Evolutionary conservation across 2,888 invertebrate genomes (phyloP).

Genomic region (Drosophila neutralis): DNA sequence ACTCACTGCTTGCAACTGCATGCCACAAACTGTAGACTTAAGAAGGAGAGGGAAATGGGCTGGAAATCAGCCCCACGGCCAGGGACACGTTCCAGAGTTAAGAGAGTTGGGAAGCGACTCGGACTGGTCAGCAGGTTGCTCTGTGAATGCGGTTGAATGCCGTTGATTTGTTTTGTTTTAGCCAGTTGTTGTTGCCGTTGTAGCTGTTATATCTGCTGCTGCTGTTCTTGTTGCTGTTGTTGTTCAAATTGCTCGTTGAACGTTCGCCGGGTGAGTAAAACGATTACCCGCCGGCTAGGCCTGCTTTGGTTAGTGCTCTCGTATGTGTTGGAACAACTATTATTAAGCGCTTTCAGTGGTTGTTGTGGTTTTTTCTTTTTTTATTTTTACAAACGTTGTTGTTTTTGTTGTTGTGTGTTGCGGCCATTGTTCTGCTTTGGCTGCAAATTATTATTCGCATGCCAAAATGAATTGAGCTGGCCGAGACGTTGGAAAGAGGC

Average conservation of each 20-base stretch:
- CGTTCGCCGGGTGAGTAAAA: constrained; percentile 77
- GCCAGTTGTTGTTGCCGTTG: constrained; percentile 37
- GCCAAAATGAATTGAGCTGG: constrained; percentile 77
- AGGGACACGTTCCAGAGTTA: constrained; percentile 59
- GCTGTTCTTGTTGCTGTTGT: constrained; percentile 18
- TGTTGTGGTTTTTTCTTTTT: constrained; percentile 24
- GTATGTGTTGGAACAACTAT: constrained; percentile 81
- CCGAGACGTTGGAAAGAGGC: constrained; percentile 53
- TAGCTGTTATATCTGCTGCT: constrained; percentile 3
- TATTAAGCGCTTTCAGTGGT: constrained; percentile 68
- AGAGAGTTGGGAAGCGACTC: constrained; percentile 31
- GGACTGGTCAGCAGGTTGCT: constrained; percentile 73
- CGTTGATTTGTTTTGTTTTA: constrained; percentile 41
- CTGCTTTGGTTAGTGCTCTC: constrained; percentile 59
- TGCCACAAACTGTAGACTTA: constrained; percentile 12
- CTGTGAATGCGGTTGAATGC: constrained; percentile 24
- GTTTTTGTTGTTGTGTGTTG: constrained; percentile 42
- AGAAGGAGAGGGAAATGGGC: constrained; percentile 4
- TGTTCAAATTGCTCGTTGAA: constrained; percentile 63
- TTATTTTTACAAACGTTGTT: constrained; percentile 30
- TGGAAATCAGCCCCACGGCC: constrained; percentile 26
- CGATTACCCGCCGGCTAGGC: constrained; percentile 80
- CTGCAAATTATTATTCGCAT: constrained; percentile 79
- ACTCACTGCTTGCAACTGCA: constrained; percentile 21
- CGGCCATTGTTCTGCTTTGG: constrained; percentile 78